Conservation (phyloP, 2,888 invertebrate genomes). For the Steinernema hermaphroditum region DNA sequence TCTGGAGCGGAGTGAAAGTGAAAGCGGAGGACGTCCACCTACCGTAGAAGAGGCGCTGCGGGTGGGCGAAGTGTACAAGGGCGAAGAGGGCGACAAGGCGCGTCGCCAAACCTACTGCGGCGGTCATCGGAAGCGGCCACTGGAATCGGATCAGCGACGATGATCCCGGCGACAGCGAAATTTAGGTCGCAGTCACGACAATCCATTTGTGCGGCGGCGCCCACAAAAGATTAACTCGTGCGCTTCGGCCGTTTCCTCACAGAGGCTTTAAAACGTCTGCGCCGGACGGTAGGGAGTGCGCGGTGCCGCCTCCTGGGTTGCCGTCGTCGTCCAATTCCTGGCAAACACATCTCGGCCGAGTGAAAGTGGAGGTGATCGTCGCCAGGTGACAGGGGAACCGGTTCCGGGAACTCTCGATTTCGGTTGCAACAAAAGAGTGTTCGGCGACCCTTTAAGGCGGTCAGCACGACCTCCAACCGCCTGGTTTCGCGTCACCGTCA, state of each 20-base stretch:
- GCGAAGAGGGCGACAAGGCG: neutral
- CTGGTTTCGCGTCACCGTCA: neutral
- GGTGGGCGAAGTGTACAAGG: neutral
- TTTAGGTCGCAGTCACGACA: constrained; percentile 18
- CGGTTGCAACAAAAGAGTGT: constrained; percentile 9
- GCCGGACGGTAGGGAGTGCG: too few relatives aligned
- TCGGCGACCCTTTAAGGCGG: neutral
- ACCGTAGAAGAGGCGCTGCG: constrained; percentile 9
- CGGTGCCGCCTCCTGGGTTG: too few relatives aligned
- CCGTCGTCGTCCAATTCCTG: too few relatives aligned
- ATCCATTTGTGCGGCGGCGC: constrained; percentile 11
- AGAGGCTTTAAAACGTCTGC: too few relatives aligned
- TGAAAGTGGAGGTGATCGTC: too few relatives aligned
- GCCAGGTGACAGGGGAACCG: neutral
- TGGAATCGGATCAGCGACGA: constrained; percentile 3
- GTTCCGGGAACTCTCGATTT: neutral
- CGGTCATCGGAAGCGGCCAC: neutral
- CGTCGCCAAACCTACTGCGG: neutral
- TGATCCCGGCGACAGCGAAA: constrained; percentile 1
- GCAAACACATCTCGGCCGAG: too few relatives aligned
- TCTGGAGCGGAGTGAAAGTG: constrained; percentile 20
- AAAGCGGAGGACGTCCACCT: neutral
- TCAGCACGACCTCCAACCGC: neutral
- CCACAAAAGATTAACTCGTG: constrained; percentile 16
- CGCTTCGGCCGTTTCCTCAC: neutral